Conservation (phyloP, 2,888 invertebrate species). For the Cephus spinipes region DNA sequence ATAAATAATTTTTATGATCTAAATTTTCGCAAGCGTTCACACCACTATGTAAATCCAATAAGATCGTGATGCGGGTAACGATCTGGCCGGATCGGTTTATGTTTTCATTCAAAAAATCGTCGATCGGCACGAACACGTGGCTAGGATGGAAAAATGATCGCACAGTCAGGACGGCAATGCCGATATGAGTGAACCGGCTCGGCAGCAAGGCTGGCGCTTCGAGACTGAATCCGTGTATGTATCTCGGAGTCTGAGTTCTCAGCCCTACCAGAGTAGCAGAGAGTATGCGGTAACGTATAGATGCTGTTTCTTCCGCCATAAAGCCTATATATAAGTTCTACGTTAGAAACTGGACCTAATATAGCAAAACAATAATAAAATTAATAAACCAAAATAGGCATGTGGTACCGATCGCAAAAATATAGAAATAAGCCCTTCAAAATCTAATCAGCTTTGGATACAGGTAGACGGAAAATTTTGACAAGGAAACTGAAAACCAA, state of each 20-base stretch:
- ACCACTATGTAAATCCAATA: no score
- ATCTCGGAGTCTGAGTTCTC: conserved; percentile 49
- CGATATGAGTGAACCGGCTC: conserved; percentile 23
- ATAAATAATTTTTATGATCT: no score
- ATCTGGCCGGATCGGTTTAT: not conserved
- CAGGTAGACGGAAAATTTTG: no score
- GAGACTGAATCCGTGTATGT: conserved; percentile 53
- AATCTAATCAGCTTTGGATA: no score
- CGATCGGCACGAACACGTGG: conserved; percentile 2
- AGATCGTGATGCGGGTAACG: no score
- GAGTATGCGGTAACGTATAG: conserved; percentile 39
- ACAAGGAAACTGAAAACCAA: no score
- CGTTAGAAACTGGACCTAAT: no score
- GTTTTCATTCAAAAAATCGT: conserved; percentile 28
- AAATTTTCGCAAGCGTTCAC: no score
- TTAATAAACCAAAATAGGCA: no score
- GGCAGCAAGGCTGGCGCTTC: conserved; percentile 42
- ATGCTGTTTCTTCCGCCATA: conserved; percentile 49
- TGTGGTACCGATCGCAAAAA: no score
- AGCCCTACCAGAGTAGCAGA: conserved; percentile 48
- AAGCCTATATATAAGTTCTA: conserved; percentile 13
- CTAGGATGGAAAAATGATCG: conserved; percentile 10
- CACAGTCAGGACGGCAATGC: conserved; percentile 15
- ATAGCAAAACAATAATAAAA: no score
- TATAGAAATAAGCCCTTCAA: no score